Evolutionary conservation across 1,140 invertebrate species (phyloP).

Genomic region (Ericerus pela): DNA sequence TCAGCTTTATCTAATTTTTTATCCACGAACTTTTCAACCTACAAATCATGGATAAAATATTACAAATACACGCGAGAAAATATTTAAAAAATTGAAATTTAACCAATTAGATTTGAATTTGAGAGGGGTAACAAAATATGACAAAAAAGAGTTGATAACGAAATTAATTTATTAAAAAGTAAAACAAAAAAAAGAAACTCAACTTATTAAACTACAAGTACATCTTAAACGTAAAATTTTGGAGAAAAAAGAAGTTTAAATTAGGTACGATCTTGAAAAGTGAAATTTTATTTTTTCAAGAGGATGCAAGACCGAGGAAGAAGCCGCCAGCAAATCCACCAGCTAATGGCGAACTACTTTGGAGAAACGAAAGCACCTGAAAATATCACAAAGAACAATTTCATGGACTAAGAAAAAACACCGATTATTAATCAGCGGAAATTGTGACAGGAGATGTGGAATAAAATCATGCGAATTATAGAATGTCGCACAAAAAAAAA

Average conservation of each 20-base stretch:
- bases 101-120: background rate
- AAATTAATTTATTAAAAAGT: background rate
- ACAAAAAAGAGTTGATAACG: background rate
- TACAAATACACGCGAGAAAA: background rate
- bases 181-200: conserved; percentile 1
- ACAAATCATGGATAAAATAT: conserved; percentile 27
- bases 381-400: conserved; percentile 5
- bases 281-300: conserved; percentile 27
- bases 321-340: conserved; percentile 74
- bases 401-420: too few relatives aligned
- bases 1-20: conserved; percentile 62
- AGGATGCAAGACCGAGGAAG: conserved; percentile 60
- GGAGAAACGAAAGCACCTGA: background rate
- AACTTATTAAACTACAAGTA: conserved; percentile 10
- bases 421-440: too few relatives aligned
- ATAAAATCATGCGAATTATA: too few relatives aligned
- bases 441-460: too few relatives aligned
- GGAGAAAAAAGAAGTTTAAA: conserved; percentile 16
- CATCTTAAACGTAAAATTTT: conserved; percentile 14
- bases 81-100: background rate
- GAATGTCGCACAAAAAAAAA: too few relatives aligned
- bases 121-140: background rate
- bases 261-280: conserved; percentile 15
- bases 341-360: conserved; percentile 33
- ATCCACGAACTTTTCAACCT: conserved; percentile 61